These are phyloP conservation scores for Epistrophella euchroma DNA, from an alignment of 2,888 invertebrate species.

Conservation along the genomic window DNA sequence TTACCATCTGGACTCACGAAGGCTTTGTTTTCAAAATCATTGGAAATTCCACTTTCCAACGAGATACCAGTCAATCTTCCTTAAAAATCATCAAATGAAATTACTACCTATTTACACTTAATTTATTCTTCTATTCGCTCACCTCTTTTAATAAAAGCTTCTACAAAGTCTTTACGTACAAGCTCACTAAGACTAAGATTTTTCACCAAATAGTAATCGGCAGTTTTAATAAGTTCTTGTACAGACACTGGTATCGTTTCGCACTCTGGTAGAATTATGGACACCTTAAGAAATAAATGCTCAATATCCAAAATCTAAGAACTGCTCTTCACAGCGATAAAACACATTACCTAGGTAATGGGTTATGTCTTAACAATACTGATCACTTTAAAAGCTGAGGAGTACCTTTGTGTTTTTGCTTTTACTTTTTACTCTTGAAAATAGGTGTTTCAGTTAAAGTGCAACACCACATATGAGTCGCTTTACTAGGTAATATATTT, in stretches of 20 bases:
- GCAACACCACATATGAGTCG: neutral
- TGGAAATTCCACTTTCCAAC: conserved; percentile 81
- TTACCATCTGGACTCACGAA: conserved; percentile 85
- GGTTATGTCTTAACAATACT: neutral
- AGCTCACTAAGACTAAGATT: conserved; percentile 84
- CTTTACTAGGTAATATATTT: neutral
- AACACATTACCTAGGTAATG: neutral
- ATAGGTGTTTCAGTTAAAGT: neutral
- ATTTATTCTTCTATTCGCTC: conserved; percentile 53
- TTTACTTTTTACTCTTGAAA: neutral
- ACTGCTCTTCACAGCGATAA: neutral
- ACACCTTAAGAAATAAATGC: conserved; percentile 82
- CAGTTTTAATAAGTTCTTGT: conserved; percentile 83
- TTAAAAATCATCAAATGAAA: conserved; percentile 69
- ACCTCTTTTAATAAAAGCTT: conserved; percentile 86
- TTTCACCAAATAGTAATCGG: conserved; percentile 85
- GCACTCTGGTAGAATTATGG: conserved; percentile 85
- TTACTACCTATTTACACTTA: neutral
- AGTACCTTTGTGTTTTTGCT: neutral
- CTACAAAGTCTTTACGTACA: conserved; percentile 84
- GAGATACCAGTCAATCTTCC: conserved; percentile 84
- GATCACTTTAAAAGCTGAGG: neutral
- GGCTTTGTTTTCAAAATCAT: conserved; percentile 84
- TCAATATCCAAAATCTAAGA: neutral
- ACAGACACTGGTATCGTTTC: conserved; percentile 77